These are phyloP conservation scores for Caenorhabditis inopinata DNA, from an alignment of 1,140 invertebrate genomes.

Conservation along the genomic window DNA sequence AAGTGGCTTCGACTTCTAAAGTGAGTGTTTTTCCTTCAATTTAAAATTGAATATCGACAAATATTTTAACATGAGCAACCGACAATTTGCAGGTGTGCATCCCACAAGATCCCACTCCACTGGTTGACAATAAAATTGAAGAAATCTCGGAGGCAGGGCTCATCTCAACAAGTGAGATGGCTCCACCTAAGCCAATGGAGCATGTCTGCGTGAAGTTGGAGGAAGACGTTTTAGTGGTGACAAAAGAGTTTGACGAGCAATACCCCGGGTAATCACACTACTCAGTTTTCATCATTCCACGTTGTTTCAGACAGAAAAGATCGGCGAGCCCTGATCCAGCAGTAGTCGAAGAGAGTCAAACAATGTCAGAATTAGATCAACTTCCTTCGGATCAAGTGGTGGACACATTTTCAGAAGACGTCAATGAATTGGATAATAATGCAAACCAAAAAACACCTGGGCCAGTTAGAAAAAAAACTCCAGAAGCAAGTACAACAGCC, in stretches of 20 bases:
- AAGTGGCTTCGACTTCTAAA: constrained; percentile 34
- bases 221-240: constrained; percentile 33
- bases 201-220: constrained; percentile 19
- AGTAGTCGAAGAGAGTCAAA: not conserved
- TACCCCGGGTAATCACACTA: not conserved
- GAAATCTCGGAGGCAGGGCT: constrained; percentile 3
- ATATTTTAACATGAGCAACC: too few relatives aligned
- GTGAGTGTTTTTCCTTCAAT: not conserved
- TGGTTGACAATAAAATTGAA: constrained; percentile 9
- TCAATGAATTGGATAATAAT: not conserved
- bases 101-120: constrained; percentile 23
- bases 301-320: not conserved
- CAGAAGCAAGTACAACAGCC: not conserved
- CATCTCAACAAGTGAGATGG: constrained; percentile 13
- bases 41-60: too few relatives aligned
- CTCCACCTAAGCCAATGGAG: constrained; percentile 6
- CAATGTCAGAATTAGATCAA: not conserved
- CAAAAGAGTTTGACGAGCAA: not conserved
- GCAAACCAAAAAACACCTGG: constrained; percentile 18
- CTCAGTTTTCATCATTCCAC: not conserved
- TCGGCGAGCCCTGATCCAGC: not conserved
- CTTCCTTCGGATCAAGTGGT: not conserved
- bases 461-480: not conserved
- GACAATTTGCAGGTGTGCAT: constrained; percentile 28
- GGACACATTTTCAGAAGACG: not conserved